Evolutionary conservation across 2,888 invertebrate genomes (phyloP), one percentile per base, ranked within the genome.

Genomic region (Mimachlamys varia): DNA sequence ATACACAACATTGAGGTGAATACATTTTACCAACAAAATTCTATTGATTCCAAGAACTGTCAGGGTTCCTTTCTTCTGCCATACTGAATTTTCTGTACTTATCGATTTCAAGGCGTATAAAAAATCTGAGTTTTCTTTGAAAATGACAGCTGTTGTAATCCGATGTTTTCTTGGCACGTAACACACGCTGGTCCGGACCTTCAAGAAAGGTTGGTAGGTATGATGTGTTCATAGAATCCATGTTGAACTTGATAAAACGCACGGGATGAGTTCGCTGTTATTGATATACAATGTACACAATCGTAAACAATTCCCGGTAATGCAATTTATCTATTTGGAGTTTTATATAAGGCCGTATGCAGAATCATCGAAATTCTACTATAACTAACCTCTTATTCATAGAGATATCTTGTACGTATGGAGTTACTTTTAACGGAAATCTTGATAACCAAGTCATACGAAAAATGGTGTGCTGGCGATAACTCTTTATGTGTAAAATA

Each of bases 121-220:
- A 76, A 76, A 76, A 76, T 76, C 76, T 76, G 76, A 76, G 76
- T 76, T 76, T 76, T 33, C 76, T 76, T 76, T 76, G 76, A 76
- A 76, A 76, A 33, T 76, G 76, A 76, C 76, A 76, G 76, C 76
- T 76, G 76, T 33, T 33, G 76, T 33, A 76, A 27, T 58, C 76
- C 76, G 12, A 76, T 76, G 76, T 27, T 17, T 76, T 33, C 76
- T 15, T 76, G 76, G 76, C 76, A 76, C 76, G 76, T 76, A 27
- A 76, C 27, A 76, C 27, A 76, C 76, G 33, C 27, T 33, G 27
- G 12, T 76, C 2, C 22, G 27, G 76, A 33, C 76, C 76, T 76
- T 27, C 76, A 27, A 27, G 33, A 33, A 76, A 10, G 76, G 33
- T 27, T 33, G 13, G 76, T 22, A 27, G 76, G 76, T 76, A 76